These are phyloP conservation scores for Drosophila rellima DNA, from an alignment of 2,888 invertebrate species.

Conservation along the genomic window DNA sequence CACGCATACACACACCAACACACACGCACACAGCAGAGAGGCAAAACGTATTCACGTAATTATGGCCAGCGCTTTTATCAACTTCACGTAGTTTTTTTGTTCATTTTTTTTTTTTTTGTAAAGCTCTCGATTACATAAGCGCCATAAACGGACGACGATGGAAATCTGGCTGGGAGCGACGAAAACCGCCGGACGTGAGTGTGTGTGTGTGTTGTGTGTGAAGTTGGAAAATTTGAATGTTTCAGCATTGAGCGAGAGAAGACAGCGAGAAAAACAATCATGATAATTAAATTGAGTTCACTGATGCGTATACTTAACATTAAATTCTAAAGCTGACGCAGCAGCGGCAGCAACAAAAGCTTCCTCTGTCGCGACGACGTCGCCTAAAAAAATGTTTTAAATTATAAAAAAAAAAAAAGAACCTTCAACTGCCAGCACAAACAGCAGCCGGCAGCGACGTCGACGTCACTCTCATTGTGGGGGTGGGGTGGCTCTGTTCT, in stretches of 20 bases:
- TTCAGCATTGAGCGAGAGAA: constrained; percentile 47
- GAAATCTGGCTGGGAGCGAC: constrained; percentile 66
- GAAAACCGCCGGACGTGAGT: constrained; percentile 37
- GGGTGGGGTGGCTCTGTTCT: constrained; percentile 9
- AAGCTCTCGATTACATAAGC: constrained; percentile 69
- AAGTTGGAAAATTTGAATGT: constrained; percentile 73
- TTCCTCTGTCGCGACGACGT: constrained; percentile 40
- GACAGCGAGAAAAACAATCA: constrained; percentile 74
- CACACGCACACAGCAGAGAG: constrained; percentile 11
- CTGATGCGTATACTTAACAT: constrained; percentile 84
- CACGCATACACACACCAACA: constrained; percentile 10
- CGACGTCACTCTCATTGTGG: constrained; percentile 33
- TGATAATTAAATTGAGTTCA: constrained; percentile 82
- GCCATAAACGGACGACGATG: constrained; percentile 37
- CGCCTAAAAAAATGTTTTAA: constrained; percentile 58
- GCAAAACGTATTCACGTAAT: constrained; percentile 68
- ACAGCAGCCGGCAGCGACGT: constrained; percentile 33
- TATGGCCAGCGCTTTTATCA: constrained; percentile 74
- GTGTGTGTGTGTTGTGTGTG: constrained; percentile 49
- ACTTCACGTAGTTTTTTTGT: constrained; percentile 49
- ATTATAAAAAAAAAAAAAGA: constrained; percentile 65
- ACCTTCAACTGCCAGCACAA: constrained; percentile 71
- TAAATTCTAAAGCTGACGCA: constrained; percentile 58
- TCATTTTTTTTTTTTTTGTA: constrained; percentile 41
- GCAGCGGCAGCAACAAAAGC: constrained; percentile 46